Conservation (phyloP, 2,797 vertebrate species). For the Pelochelys cantorii region DNA sequence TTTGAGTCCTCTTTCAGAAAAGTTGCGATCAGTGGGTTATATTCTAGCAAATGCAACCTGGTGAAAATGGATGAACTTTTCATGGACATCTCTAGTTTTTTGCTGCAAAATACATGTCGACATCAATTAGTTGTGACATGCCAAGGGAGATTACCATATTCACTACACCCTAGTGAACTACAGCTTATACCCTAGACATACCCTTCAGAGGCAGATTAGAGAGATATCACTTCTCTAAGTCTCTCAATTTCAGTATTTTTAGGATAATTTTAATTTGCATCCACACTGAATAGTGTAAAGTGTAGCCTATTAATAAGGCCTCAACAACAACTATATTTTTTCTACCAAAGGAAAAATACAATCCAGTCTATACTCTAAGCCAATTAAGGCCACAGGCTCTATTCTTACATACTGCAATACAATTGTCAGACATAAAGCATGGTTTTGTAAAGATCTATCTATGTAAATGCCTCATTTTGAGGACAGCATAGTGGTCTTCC, state of each 20-base stretch:
- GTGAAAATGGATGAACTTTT: not conserved
- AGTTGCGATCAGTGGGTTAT: not conserved
- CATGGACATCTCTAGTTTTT: not conserved
- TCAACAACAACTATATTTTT: not conserved
- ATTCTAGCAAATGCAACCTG: not conserved
- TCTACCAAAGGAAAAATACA: not conserved
- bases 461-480: not conserved
- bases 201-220: not conserved
- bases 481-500: not conserved
- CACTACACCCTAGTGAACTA: no score
- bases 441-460: not conserved
- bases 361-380: not conserved
- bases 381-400: not conserved
- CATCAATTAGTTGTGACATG: not conserved
- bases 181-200: not conserved
- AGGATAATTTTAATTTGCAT: not conserved
- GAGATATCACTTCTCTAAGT: not conserved
- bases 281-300: not conserved
- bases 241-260: not conserved
- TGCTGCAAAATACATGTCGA: not conserved
- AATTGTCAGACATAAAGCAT: not conserved
- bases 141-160: not conserved
- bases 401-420: no score
- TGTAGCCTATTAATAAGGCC: not conserved
- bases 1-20: not conserved